These are phyloP conservation scores for Haliclona indistincta DNA, from an alignment of 37 sponge, comb jelly and placozoan genomes.

Conservation along the genomic window DNA sequence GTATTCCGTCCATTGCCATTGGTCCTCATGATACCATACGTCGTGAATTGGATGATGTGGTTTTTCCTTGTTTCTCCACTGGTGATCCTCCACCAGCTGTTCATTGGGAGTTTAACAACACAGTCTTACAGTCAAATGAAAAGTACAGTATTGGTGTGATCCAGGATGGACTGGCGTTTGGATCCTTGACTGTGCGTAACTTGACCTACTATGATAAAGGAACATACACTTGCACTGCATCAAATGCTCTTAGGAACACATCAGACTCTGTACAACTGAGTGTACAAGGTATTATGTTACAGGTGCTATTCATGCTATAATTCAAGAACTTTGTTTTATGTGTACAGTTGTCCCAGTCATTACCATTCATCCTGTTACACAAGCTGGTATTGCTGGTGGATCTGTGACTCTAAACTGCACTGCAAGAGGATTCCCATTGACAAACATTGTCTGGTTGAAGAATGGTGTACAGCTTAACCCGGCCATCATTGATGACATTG, in stretches of 20 bases:
- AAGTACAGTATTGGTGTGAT: background rate
- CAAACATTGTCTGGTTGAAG: slow-evolving; percentile 5
- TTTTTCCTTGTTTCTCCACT: slow-evolving; percentile 8
- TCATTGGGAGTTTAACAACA: background rate
- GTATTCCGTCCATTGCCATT: background rate
- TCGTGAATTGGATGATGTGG: background rate
- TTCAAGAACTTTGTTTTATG: no score
- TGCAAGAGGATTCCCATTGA: background rate
- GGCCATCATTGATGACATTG: background rate
- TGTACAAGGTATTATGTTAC: slow-evolving; percentile 5
- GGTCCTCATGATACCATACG: background rate
- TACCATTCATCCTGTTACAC: slow-evolving; percentile 1
- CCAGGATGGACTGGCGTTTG: background rate
- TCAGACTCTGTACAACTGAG: background rate
- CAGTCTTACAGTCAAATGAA: background rate
- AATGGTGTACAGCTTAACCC: background rate
- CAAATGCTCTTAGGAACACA: background rate
- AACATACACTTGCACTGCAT: background rate
- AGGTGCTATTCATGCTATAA: background rate
- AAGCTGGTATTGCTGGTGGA: slow-evolving; percentile 1
- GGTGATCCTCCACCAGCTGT: background rate
- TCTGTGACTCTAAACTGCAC: slow-evolving; percentile 1
- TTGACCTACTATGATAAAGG: background rate
- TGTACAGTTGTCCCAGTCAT: background rate
- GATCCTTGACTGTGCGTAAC: background rate